These are phyloP conservation scores for Dryocosmus kuriphilus DNA, from an alignment of 2,888 invertebrate species.

Conservation along the genomic window DNA sequence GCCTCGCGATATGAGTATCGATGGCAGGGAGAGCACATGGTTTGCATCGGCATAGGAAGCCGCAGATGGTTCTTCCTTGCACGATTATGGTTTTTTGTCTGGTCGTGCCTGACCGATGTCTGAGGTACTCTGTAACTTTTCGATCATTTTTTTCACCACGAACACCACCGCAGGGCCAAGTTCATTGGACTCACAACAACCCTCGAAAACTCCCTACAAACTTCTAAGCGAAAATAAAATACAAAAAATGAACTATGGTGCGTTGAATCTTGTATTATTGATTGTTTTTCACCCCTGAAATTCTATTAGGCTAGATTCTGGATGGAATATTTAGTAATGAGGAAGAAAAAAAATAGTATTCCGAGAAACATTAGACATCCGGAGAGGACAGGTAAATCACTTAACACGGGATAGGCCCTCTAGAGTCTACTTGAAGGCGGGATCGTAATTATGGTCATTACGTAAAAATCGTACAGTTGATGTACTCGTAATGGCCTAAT, in stretches of 20 bases:
- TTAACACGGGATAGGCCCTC: conserved; percentile 22
- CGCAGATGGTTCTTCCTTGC: conserved; percentile 74
- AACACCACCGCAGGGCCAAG: conserved; percentile 52
- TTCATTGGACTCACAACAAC: conserved; percentile 20
- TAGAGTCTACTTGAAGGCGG: conserved; percentile 12
- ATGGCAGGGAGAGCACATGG: conserved; percentile 66
- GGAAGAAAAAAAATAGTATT: conserved; percentile 3
- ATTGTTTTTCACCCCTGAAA: not conserved
- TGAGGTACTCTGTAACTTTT: conserved; percentile 52
- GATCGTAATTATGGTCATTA: conserved; percentile 34
- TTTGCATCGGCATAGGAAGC: conserved; percentile 71
- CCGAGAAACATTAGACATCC: conserved; percentile 19
- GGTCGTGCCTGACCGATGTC: conserved; percentile 42
- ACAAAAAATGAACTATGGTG: no score
- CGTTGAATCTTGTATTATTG: no score
- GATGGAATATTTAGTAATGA: not conserved
- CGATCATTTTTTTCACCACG: conserved; percentile 53
- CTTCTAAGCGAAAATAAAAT: not conserved
- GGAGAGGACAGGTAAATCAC: conserved; percentile 31
- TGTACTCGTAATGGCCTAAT: conserved; percentile 28
- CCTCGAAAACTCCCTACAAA: not conserved
- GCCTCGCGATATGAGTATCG: conserved; percentile 52
- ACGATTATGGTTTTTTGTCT: conserved; percentile 71
- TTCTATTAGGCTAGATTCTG: not conserved
- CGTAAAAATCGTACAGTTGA: conserved; percentile 26